phyloP scores from a whole-genome alignment of 2,113 vertebrate genomes.

The Strix uralensis region DNA sequence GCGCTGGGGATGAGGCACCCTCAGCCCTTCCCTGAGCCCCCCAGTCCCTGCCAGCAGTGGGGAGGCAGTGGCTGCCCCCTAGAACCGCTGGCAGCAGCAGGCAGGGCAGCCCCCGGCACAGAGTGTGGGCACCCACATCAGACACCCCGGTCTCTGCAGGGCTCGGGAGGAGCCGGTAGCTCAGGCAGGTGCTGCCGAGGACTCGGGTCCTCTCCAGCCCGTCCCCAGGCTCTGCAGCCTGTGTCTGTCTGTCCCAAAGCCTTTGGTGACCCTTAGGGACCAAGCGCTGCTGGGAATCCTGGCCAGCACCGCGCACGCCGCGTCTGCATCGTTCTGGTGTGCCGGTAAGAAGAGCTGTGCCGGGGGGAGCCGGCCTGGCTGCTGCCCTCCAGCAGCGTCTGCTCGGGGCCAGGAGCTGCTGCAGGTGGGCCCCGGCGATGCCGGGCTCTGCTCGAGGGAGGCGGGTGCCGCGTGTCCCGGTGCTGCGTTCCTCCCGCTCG shows the following conservation, averaged over 20 bases:
- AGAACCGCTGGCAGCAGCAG: not conserved
- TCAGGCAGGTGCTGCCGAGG: not conserved
- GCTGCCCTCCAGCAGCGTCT: too few relatives aligned
- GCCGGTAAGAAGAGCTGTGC: not conserved
- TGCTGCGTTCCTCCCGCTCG: not conserved
- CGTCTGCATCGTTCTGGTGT: rapidly evolving
- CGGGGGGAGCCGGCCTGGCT: rapidly evolving
- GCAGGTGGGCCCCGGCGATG: not conserved
- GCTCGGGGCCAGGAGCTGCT: not conserved
- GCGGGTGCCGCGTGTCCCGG: rapidly evolving
- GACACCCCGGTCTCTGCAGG: not conserved
- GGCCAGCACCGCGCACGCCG: rapidly evolving
- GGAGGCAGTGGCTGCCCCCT: not conserved
- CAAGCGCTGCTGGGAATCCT: not conserved
- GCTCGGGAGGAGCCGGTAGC: not conserved
- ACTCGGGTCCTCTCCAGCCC: not conserved
- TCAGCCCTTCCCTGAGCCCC: not conserved
- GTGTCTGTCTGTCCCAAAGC: not conserved
- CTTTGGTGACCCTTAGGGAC: not conserved
- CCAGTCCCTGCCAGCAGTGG: not conserved
- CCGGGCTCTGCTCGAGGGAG: not conserved
- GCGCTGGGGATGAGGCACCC: not conserved
- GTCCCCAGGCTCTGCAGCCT: not conserved
- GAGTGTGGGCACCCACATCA: rapidly evolving
- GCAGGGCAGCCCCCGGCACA: rapidly evolving